Percentiles rank a stretch among this genome's conserved stretches.
phyloP scores from a whole-genome alignment of 2,888 invertebrate species.

The Rhagonycha fulva region DNA sequence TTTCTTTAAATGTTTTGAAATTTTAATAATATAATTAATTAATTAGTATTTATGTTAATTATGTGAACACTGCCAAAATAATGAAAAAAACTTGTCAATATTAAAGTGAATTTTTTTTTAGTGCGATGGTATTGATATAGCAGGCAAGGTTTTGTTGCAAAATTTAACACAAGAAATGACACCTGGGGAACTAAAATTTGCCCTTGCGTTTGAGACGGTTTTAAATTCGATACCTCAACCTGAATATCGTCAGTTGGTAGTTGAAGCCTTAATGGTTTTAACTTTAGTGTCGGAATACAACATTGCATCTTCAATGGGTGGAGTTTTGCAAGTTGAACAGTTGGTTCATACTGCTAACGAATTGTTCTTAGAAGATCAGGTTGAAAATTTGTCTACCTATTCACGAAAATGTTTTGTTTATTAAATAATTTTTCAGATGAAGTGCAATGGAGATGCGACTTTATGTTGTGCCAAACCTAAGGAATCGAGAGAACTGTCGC shows the following conservation, averaged over 20 bases:
- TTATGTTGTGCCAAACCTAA: conserved; percentile 87
- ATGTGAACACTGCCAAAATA: no score
- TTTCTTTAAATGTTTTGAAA: no score
- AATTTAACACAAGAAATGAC: conserved; percentile 99
- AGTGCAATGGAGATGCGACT: conserved; percentile 88
- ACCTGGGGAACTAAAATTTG: conserved; percentile 96
- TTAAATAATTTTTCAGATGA: conserved; percentile 62
- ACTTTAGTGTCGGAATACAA: conserved; percentile 89
- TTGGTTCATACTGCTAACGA: conserved; percentile 93
- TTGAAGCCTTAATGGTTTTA: conserved; percentile 96
- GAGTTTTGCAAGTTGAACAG: conserved; percentile 84
- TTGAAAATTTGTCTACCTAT: conserved; percentile 48
- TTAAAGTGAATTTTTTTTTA: conserved; percentile 51
- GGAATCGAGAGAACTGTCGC: conserved; percentile 62
- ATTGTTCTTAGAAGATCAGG: conserved; percentile 95
- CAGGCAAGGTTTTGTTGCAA: conserved; percentile 87
- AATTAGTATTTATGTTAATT: no score
- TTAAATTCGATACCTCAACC: conserved; percentile 97
- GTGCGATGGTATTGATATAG: conserved; percentile 94
- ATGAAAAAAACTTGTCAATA: background rate
- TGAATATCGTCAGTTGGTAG: conserved; percentile 95
- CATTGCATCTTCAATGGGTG: conserved; percentile 75
- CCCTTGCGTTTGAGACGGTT: conserved; percentile 95
- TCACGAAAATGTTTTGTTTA: conserved; percentile 2
- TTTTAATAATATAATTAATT: no score